These are phyloP conservation scores for Chelidonichthys spinosus DNA, from an alignment of 2,797 vertebrate species.

Conservation along the genomic window DNA sequence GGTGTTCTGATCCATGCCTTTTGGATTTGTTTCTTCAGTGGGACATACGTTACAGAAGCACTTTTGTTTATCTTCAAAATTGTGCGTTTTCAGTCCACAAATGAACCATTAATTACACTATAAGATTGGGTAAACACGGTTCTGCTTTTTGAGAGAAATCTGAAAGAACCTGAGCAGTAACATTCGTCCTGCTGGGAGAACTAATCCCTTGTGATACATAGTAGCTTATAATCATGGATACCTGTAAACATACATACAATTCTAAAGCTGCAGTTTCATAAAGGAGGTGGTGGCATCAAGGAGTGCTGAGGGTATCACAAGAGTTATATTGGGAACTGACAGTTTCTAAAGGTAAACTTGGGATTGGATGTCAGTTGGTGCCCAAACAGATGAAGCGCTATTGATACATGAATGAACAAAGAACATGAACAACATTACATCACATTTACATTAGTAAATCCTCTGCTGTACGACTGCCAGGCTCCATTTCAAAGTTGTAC, in stretches of 20 bases:
- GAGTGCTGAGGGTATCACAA: not conserved
- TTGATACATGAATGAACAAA: not conserved
- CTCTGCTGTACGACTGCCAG: not conserved
- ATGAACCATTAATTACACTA: not conserved
- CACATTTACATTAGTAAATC: not conserved
- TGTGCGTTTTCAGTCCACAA: conserved; percentile 1
- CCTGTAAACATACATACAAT: conserved; percentile 1
- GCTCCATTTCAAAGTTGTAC: not conserved
- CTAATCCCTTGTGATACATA: not conserved
- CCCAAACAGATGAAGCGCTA: not conserved
- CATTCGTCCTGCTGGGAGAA: not conserved
- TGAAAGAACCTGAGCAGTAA: not conserved
- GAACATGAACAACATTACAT: too few relatives aligned
- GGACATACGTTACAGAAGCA: not conserved
- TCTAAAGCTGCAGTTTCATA: not conserved
- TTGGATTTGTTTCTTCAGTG: not conserved
- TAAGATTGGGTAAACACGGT: not conserved
- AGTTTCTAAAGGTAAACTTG: not conserved
- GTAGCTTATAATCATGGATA: not conserved
- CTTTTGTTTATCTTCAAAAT: not conserved
- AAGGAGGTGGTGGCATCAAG: not conserved
- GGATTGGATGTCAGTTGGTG: not conserved
- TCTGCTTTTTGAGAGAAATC: not conserved
- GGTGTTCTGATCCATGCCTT: conserved; percentile 2
- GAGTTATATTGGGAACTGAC: not conserved